phyloP scores from a whole-genome alignment of 2,797 vertebrate genomes.

The Prionace glauca region DNA sequence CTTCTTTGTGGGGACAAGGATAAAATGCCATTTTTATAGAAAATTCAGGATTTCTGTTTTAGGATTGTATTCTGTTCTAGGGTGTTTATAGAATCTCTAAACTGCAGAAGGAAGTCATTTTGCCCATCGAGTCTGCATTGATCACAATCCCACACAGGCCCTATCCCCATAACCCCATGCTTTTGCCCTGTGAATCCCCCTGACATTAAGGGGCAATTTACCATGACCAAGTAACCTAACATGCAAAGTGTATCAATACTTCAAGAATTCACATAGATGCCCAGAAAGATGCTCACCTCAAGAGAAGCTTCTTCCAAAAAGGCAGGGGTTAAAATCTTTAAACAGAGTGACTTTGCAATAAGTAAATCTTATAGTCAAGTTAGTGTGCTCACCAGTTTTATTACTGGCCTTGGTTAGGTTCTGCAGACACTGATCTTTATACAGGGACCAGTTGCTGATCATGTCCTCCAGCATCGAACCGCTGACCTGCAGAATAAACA shows the following conservation, averaged over 20 bases:
- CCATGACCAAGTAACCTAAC: too few relatives aligned
- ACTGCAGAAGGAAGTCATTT: too few relatives aligned
- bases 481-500: conserved; percentile 55
- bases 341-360: background rate
- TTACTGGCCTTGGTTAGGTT: conserved; percentile 50
- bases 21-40: too few relatives aligned
- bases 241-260: background rate
- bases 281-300: background rate
- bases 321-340: background rate
- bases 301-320: background rate
- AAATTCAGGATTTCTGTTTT: too few relatives aligned
- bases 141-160: too few relatives aligned
- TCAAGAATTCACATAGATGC: background rate
- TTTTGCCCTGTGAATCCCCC: too few relatives aligned
- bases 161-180: too few relatives aligned
- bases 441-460: conserved; percentile 67
- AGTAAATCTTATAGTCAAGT: background rate
- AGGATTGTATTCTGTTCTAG: too few relatives aligned
- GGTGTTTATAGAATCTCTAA: too few relatives aligned
- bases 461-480: conserved; percentile 69
- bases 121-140: too few relatives aligned
- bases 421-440: conserved; percentile 71
- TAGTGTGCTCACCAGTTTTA: conserved; percentile 63
- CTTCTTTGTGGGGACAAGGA: too few relatives aligned
- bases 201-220: too few relatives aligned